Base-by-base conservation (phyloP, 2,797 vertebrate genomes). In the Melanotaenia nigrans region DNA sequence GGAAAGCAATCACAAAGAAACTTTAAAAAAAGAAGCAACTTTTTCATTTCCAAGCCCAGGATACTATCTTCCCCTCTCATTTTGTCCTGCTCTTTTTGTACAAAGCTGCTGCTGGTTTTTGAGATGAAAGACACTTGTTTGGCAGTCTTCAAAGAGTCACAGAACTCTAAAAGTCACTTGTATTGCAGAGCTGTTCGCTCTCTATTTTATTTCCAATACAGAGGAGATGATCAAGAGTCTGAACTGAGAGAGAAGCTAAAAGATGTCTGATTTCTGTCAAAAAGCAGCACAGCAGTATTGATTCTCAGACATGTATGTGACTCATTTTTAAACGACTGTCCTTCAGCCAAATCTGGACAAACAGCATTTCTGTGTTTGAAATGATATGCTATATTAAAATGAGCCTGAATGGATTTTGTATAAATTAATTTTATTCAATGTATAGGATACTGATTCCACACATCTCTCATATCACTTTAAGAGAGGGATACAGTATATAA, bases 81-180 rank as follows among this genome's bases (percentile, higher is more conserved):
- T 87, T 61, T 75, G 69, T 77, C 79, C 65, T 79, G 71, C 75
- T 82, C 65, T 73, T 88, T 92, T 92, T 92, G 83, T 93, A 85
- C 38, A 75, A 77, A 68, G 75, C 65, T 42, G 81, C 88, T 85
- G 86, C 87, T 88, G 85, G 71, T 85, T 91, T 81, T 88, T 68
- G 67, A 93, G 91, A 95, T 94, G 89, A 95, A 95, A 95, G 90
- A 87, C 82, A 83, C 87, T 91, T 94, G 91, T 93, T 94, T 94
- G 90, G 85, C 89, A 90, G 89, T 89, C 92, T 94, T 95, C 91
- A 94, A 93, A 93, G 87, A 92, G 83, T 83, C 81, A 89, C 83
- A 88, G 81, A 87, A 85, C 88, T 85, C 88, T 91, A 85, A 92
- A 91, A 93, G 93, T 93, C 89, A 88, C 90, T 89, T 87, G 83